Base-by-base conservation (phyloP, 2,113 vertebrate species). In the Alexandromys fortis region DNA sequence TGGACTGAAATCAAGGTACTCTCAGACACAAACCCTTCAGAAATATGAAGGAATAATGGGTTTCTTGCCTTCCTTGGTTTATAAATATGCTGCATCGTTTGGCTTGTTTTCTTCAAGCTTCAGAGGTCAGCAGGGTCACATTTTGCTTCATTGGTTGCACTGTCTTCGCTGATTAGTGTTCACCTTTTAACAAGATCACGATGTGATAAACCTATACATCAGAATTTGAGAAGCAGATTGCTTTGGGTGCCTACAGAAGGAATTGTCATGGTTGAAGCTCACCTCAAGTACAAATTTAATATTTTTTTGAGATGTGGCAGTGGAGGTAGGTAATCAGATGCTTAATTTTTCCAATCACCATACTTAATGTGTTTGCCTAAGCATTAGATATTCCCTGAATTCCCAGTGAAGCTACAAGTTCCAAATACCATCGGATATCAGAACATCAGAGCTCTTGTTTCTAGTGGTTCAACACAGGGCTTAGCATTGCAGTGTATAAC, bases 41-140 rank as follows among this genome's bases (percentile, higher is more conserved):
- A 85, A 22, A 52, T 7, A 9, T 16, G 0, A 12, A 49, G 49
- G 30, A 61, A n/a, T 3, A 61, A 2, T 33, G 0, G 1, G n/a
- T 67, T 45, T 49, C 16, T 24, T 47, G 52, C 26, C 22, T 30
- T 52, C 68, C 28, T 7, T 12, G 30, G 38, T 65, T 45, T 33
- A 42, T 35, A 75, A 76, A 8, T 35, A 12, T 45, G 63, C 77
- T 82, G 42, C 28, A 0, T 22, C 38, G 38, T 63, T 45, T 24
- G 49, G 10, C 42, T 85, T 58, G 16, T 0, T 3, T 14, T 33
- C 9, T 10, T 82, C 30, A 24, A 1, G 24, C 24, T 70, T 33
- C 52, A 24, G 11, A 22, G 26, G 45, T 77, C 70, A 58, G 13
- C 42, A 52, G 16, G 6, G 7, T 24, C 26, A 24, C 38, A 19